A percentile compares a stretch with the other conserved stretches of the same genome.
phyloP scores from a whole-genome alignment of 2,113 vertebrate genomes.

The Bubalus kerabau region DNA sequence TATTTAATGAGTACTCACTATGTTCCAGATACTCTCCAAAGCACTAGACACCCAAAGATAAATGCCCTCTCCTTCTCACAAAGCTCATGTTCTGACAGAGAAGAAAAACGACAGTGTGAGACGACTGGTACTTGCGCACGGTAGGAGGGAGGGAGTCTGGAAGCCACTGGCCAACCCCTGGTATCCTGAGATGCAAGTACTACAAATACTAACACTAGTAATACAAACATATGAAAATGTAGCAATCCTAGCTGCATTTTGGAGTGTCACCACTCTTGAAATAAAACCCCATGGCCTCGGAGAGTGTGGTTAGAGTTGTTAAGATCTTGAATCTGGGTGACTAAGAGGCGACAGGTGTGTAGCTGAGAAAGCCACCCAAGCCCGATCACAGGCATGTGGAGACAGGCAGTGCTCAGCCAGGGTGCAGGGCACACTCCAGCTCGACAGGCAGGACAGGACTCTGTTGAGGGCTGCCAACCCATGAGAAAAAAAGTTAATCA shows the following conservation, averaged over 20 bases:
- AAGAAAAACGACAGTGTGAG: not conserved
- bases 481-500: not conserved
- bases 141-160: not conserved
- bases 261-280: not conserved
- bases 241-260: slow-evolving; percentile 10
- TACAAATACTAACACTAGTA: not conserved
- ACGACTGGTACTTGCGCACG: not conserved
- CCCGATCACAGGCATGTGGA: not conserved
- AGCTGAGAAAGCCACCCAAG: not conserved
- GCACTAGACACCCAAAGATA: not conserved
- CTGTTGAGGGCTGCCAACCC: not conserved
- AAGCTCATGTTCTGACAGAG: not conserved
- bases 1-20: not conserved
- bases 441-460: not conserved
- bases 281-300: not conserved
- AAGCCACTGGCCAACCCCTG: not conserved
- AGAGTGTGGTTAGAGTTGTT: not conserved
- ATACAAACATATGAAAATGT: not conserved
- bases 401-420: not conserved
- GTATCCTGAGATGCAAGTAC: not conserved
- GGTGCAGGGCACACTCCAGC: not conserved
- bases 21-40: not conserved
- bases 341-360: not conserved
- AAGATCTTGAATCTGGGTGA: slow-evolving; percentile 22
- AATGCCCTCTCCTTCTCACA: not conserved